A percentile compares a stretch with the other conserved stretches of the same genome.
Conservation (phyloP, 2,797 vertebrate species). For the Manis pentadactyla region DNA sequence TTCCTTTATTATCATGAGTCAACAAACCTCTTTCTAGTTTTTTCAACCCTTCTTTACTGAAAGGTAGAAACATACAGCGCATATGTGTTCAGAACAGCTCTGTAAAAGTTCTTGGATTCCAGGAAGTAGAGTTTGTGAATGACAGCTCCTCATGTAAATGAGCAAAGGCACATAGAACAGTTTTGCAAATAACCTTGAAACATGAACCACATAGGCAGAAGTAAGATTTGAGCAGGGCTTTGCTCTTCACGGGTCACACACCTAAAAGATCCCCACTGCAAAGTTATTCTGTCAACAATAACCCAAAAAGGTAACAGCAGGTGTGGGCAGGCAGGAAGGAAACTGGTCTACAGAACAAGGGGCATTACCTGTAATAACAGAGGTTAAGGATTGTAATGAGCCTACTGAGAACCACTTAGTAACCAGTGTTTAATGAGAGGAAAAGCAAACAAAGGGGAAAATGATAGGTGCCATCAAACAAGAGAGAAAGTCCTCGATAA, state of each 20-base stretch:
- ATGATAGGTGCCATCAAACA: conserved; percentile 18
- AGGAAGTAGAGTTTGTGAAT: not conserved
- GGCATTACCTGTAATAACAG: conserved; percentile 53
- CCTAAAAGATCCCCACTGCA: not conserved
- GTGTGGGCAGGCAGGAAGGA: conserved; percentile 63
- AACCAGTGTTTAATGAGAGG: conserved; percentile 73
- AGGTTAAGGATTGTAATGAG: conserved; percentile 69
- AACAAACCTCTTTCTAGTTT: not conserved
- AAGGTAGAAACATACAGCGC: not conserved
- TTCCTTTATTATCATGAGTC: not conserved
- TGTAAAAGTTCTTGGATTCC: not conserved
- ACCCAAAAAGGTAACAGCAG: conserved; percentile 43
- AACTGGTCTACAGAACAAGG: conserved; percentile 67
- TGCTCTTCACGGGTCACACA: not conserved
- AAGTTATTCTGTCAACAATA: conserved; percentile 44
- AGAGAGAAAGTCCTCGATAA: conserved; percentile 63
- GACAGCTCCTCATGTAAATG: not conserved
- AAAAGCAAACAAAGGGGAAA: conserved; percentile 69
- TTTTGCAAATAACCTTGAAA: conserved; percentile 57
- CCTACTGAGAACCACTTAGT: conserved; percentile 66
- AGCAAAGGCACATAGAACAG: not conserved
- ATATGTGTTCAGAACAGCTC: not conserved
- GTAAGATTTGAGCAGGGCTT: not conserved
- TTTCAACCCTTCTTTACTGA: not conserved
- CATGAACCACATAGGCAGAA: not conserved